Evolutionary conservation across 2,888 invertebrate species (phyloP).

Genomic region (Synergus laeviventris): DNA sequence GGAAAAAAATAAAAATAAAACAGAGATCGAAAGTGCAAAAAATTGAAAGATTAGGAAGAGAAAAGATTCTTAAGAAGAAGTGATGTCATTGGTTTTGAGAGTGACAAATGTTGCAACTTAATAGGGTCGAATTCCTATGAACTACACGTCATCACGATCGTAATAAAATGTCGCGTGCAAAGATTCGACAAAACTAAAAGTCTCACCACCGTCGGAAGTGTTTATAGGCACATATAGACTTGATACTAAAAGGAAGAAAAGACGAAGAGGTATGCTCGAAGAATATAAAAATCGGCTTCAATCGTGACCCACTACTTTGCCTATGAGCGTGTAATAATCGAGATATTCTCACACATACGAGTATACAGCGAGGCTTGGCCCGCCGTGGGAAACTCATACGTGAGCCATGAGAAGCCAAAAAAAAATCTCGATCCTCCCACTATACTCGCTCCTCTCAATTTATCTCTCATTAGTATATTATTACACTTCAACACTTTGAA

Average conservation of each 20-base stretch:
- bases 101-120: conserved; percentile 37
- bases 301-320: conserved; percentile 60
- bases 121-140: conserved; percentile 34
- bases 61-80: conserved; percentile 12
- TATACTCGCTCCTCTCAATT: conserved; percentile 43
- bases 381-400: conserved; percentile 76
- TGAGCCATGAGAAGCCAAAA: conserved; percentile 64
- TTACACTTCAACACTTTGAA: background rate
- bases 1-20: no score
- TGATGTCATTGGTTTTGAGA: conserved; percentile 8
- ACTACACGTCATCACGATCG: conserved; percentile 33
- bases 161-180: conserved; percentile 40
- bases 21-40: background rate
- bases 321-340: conserved; percentile 72
- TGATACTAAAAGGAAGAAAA: conserved; percentile 47
- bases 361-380: conserved; percentile 56
- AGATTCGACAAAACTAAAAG: conserved; percentile 36
- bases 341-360: conserved; percentile 72
- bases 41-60: background rate
- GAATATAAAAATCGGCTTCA: conserved; percentile 72
- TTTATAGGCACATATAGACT: conserved; percentile 17
- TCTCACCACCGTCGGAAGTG: conserved; percentile 38
- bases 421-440: conserved; percentile 45
- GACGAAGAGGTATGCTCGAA: conserved; percentile 58
- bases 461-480: conserved; percentile 2